Base-by-base conservation (phyloP, 2,797 vertebrate species). In the Chiroxiphia lanceolata region DNA sequence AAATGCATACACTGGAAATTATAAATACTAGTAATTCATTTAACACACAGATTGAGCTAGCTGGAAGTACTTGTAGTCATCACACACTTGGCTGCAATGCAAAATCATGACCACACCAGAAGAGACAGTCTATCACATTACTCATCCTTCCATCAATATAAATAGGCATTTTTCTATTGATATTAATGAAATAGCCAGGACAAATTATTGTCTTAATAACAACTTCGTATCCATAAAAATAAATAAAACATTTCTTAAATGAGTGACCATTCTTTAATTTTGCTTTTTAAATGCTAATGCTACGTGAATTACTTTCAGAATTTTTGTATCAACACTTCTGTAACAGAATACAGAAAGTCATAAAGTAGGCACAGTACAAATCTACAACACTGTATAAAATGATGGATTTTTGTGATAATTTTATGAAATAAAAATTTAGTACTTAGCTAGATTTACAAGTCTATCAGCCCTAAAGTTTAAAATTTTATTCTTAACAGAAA, bases 401-500 rank as follows among this genome's bases (percentile, higher is more conserved):
- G 0, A 82, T 45, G 57, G 80, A 47, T 48, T 86, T 59, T 74
- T 68, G 61, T 59, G 53, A 51, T 47, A 93, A 88, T 36, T 94
- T 68, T 13, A 42, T 59, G 25, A 95, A 97, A 94, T 65, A 81
- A 87, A 87, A 87, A 80, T 63, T 23, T 63, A 76, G 21, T 79
- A 90, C 54, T 95, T 93, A 67, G 68, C 29, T 79, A 85, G 56
- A 94, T 59, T 94, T 84, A 74, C 26, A 95, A 92, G 34, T 42
- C 72, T 93, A 78, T 42, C 88, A 76, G 40, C 31, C 81, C 45
- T 27, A 44, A 78, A 90, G n/a, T 61, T 76, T 79, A 85, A 78
- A 83, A 71, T 53, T 78, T 91, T 88, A 79, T 51, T 96, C 74
- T 76, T 70, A 93, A 85, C 57, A 95, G 31, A 71, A 94, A 96